Conservation (phyloP, 2,113 vertebrate genomes). For the Thermophis baileyi region DNA sequence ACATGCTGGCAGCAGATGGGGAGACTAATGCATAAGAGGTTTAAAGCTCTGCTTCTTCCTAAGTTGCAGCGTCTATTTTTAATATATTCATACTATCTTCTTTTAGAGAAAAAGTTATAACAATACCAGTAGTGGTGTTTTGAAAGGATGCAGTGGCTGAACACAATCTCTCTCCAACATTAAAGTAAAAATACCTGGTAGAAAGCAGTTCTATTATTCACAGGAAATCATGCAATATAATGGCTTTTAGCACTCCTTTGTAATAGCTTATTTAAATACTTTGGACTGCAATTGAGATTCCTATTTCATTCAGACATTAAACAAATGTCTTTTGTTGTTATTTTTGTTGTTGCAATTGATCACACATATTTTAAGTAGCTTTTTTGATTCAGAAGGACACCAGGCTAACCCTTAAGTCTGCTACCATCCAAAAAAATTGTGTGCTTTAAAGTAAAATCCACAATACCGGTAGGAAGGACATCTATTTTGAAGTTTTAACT, state of each 20-base stretch:
- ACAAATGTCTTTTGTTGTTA: conserved; percentile 58
- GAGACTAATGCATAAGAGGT: conserved; percentile 52
- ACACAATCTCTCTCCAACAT: conserved; percentile 67
- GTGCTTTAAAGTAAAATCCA: conserved; percentile 14
- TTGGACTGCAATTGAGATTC: conserved; percentile 69
- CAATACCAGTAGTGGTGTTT: conserved; percentile 62
- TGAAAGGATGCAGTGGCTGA: conserved; percentile 70
- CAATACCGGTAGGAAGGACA: background rate
- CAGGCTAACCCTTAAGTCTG: conserved; percentile 53
- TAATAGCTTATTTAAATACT: conserved; percentile 78
- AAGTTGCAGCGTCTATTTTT: conserved; percentile 66
- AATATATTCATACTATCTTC: conserved; percentile 53
- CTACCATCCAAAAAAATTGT: background rate
- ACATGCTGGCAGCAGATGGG: conserved; percentile 53
- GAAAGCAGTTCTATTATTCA: conserved; percentile 71
- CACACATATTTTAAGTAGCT: conserved; percentile 62
- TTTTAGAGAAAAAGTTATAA: conserved; percentile 66
- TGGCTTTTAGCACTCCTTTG: conserved; percentile 67
- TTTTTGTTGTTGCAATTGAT: conserved; percentile 60
- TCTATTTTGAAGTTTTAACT: background rate
- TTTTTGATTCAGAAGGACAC: conserved; percentile 64
- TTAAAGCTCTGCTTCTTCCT: conserved; percentile 61
- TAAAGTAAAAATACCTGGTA: conserved; percentile 74
- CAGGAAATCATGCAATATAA: conserved; percentile 71
- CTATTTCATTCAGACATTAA: conserved; percentile 69